phyloP scores from a whole-genome alignment of 2,797 vertebrate species.

The Neomorphus geoffroyi region DNA sequence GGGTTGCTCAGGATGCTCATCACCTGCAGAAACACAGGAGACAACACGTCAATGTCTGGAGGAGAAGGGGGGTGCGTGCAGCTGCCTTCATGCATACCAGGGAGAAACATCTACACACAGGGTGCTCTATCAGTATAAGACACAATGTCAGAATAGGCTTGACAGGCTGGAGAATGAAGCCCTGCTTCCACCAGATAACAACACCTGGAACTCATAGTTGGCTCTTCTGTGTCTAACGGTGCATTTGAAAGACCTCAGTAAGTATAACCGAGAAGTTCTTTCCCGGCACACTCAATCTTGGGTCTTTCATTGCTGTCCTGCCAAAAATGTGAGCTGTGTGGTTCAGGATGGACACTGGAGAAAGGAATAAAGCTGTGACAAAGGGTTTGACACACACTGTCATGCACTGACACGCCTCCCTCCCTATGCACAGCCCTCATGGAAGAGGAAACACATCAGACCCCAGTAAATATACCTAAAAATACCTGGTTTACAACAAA shows the following conservation, averaged over 20 bases:
- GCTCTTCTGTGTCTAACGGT: not conserved
- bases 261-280: not conserved
- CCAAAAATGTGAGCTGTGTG: not conserved
- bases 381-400: not conserved
- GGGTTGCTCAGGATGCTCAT: conserved; percentile 98
- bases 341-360: not conserved
- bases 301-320: not conserved
- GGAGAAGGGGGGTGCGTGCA: not conserved
- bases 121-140: not conserved
- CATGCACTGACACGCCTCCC: not conserved
- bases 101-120: not conserved
- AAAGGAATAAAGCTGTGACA: not conserved
- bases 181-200: not conserved
- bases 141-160: not conserved
- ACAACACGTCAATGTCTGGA: not conserved
- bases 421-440: not conserved
- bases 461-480: no score
- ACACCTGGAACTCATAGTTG: not conserved
- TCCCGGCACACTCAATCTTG: not conserved
- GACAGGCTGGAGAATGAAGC: not conserved
- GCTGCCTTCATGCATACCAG: not conserved
- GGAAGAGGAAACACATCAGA: not conserved
- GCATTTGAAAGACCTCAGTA: not conserved
- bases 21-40: conserved; percentile 78
- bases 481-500: no score